Evolutionary conservation across 2,888 invertebrate genomes (phyloP), one percentile per base, ranked within the genome.

Genomic region (Microplitis deprimator): DNA sequence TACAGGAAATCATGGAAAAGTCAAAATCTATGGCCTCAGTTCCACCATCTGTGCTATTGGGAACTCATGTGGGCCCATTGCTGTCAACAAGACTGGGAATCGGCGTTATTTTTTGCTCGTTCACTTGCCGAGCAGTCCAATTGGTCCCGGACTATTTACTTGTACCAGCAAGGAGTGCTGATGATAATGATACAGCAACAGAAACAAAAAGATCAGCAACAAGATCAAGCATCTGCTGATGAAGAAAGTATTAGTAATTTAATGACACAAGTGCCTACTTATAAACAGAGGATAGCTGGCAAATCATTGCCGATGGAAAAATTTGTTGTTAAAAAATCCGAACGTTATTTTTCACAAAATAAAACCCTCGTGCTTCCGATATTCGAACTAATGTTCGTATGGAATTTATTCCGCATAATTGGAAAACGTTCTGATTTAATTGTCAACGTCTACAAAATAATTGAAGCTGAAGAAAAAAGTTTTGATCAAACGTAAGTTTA

Each of bases 251-350:
- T 94, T 73, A 91, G 93, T 71, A 91, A 92, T 68, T 90, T 96
- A 10, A 93, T 97, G 92, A 92, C 91, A 94, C 95, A 91, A 88
- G 96, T 96, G 5, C 96, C 97, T 2, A 92, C 92, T 73, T 94
- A 94, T 89, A 97, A 96, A 85, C 96, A 97, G 87, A 93, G 96
- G 77, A 96, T 98, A 75, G 98, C 98, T 41, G 98, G 99, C 0
- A 98, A 98, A 90, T 98, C 98, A 0, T 91, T 99, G 81, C 98
- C 99, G 1, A 95, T 98, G 93, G 98, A 99, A 90, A 99, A 99
- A 90, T 98, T 98, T 90, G 95, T 96, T 68, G 93, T 96, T n/a
- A 95, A 94, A 86, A 96, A 97, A 83, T 93, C 96, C 67, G 93
- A 94, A 81, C 92, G 97, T 72, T 98, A 94, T 90, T 92, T 93